Base-by-base conservation (phyloP, 2,797 vertebrate genomes). In the Bucorvus abyssinicus region DNA sequence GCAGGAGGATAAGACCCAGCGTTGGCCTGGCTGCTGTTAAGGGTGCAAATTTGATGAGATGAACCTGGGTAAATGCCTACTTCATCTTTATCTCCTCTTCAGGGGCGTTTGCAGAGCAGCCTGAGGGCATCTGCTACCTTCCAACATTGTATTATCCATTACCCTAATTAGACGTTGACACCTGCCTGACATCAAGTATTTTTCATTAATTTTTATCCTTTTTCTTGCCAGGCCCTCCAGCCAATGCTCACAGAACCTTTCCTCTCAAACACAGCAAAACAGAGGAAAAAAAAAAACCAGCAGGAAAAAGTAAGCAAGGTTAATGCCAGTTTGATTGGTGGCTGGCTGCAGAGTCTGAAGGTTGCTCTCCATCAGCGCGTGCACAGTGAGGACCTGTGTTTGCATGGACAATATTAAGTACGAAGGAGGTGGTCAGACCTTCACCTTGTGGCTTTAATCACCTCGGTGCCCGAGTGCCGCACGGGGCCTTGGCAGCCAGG, bases 301-400 rank as follows among this genome's bases (percentile, higher is more conserved):
- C n/a, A 9, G 22, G 38, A n/a, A 70, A 74, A 80, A 92, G 17
- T 65, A 50, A 82, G 84, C 83, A 93, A 95, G 93, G 93, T 90
- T 52, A 80, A 81, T 90, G 95, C 74, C 89, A 93, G 74, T 79
- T 96, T 97, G 94, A 93, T 94, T 87, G 87, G 94, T 96, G 87
- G 82, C 85, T 79, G 89, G 61, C 83, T 84, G 70, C 53, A 38
- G 80, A 60, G 40, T 74, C 77, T 67, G 95, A 94, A 96, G 94
- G 95, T 73, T 96, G 91, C 4, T 87, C 90, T 88, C 87, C 87
- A 78, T 73, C 95, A 50, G 53, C 0, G 12, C 70, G 10, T 21
- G 6, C 74, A 50, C 75, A 53, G 68, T 0, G 1, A 93, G 76
- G 74, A 65, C 32, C 76, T 45, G 63, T 65, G 67, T 88, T 86